Evolutionary conservation across 1,140 invertebrate genomes (phyloP).

Genomic region (Hetaerina americana): DNA sequence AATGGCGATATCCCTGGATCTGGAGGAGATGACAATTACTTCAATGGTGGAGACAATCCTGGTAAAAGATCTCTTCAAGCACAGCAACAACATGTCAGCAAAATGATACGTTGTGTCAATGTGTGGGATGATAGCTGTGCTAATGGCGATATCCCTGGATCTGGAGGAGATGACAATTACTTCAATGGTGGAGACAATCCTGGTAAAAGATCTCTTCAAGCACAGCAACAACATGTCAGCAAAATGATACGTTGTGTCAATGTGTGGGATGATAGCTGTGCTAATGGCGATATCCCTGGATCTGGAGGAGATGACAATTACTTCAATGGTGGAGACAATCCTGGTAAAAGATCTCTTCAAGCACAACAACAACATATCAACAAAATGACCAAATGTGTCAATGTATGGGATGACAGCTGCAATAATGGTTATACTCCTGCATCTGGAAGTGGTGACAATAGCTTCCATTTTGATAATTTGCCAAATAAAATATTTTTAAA

Average conservation of each 20-base stretch:
- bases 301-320: not conserved
- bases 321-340: not conserved
- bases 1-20: too few species aligned
- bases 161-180: not conserved
- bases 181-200: not conserved
- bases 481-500: not conserved
- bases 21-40: too few species aligned
- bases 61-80: not conserved
- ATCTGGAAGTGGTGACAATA: not conserved
- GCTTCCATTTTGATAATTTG: not conserved
- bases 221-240: too few species aligned
- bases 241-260: slow-evolving; percentile 5
- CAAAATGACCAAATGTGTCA: not conserved
- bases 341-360: slow-evolving; percentile 4
- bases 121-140: too few species aligned
- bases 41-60: not conserved
- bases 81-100: too few species aligned
- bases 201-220: not conserved
- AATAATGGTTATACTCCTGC: not conserved
- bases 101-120: too few species aligned
- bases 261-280: slow-evolving; percentile 3
- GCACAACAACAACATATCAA: too few species aligned
- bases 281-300: slow-evolving; percentile 2
- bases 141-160: not conserved
- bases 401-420: not conserved